Evolutionary conservation across 2,113 vertebrate species (phyloP).

Genomic region (Serilophus lunatus): DNA sequence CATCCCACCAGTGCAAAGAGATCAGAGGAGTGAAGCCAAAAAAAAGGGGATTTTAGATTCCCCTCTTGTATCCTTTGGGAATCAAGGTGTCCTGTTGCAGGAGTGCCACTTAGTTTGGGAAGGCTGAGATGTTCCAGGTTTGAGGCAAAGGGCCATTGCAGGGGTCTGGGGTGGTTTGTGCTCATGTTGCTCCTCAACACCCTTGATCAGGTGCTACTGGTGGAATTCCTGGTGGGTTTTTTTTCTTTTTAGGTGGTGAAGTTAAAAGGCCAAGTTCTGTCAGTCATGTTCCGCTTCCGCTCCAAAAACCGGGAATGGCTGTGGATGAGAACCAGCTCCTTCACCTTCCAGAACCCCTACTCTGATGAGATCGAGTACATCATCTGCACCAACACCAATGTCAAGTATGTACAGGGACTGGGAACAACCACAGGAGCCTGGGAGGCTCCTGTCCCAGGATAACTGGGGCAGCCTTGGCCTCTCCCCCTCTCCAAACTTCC

Average conservation of each 20-base stretch:
- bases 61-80: background rate
- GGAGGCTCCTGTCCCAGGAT: background rate
- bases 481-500: background rate
- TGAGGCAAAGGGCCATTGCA: background rate
- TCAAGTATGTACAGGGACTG: constrained; percentile 83
- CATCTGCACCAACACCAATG: constrained; percentile 97
- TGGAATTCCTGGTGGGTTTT: background rate
- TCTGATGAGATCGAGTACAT: constrained; percentile 99
- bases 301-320: constrained; percentile 92
- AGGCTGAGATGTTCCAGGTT: background rate
- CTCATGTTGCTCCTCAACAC: background rate
- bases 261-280: constrained; percentile 95
- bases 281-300: constrained; percentile 97
- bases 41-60: background rate
- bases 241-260: constrained; percentile 87
- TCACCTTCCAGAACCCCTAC: constrained; percentile 99
- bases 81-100: accelerated
- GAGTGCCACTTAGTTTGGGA: background rate
- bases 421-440: background rate
- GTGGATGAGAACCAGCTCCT: constrained; percentile 96
- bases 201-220: background rate
- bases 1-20: constrained; percentile 38
- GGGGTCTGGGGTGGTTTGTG: background rate
- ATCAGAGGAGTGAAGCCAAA: background rate
- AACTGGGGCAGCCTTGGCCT: background rate